phyloP scores from a whole-genome alignment of 2,797 vertebrate genomes.

The Dendrocincla tyrannina region DNA sequence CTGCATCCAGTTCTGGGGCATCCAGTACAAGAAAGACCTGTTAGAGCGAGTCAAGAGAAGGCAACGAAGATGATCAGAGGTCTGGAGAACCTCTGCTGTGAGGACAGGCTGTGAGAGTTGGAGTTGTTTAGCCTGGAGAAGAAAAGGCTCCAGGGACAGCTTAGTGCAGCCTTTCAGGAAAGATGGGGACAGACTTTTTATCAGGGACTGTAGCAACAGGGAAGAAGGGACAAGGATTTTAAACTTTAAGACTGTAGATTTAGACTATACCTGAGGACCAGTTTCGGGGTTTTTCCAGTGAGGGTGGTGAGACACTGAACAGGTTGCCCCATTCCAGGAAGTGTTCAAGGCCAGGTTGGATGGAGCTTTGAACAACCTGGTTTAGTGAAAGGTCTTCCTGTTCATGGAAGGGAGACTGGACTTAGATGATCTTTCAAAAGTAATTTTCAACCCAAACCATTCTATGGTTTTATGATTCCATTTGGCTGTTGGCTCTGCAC shows the following conservation, averaged over 20 bases:
- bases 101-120: neutral
- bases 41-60: rapidly evolving
- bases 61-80: neutral
- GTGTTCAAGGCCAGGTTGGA: neutral
- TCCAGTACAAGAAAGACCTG: neutral
- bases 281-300: rapidly evolving
- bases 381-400: neutral
- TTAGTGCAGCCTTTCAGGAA: neutral
- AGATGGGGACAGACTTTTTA: neutral
- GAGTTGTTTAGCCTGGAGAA: neutral
- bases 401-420: neutral
- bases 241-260: neutral
- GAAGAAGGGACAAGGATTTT: neutral
- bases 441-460: neutral
- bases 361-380: neutral
- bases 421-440: neutral
- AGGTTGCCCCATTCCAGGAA: neutral
- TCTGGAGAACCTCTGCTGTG: neutral
- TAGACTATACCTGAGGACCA: neutral
- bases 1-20: neutral
- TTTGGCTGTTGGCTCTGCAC: neutral
- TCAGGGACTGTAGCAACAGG: neutral
- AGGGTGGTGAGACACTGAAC: neutral
- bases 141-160: neutral
- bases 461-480: neutral